Percentiles rank a stretch among this genome's conserved stretches.
Conservation (phyloP, 2,888 invertebrate species). For the Hydrotaea diabolus region DNA sequence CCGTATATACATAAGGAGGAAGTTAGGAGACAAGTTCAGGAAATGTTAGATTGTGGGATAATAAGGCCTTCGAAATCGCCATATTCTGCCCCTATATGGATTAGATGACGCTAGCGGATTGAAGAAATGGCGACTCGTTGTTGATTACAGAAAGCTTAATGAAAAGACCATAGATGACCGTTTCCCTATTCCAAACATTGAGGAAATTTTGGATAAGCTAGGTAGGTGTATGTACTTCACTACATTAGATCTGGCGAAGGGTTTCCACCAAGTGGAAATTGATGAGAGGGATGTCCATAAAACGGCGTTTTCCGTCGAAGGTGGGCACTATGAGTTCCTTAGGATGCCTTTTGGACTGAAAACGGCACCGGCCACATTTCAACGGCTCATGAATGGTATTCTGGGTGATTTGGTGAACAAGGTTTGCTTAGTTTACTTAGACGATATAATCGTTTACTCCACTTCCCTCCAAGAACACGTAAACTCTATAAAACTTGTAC, state of each 20-base stretch:
- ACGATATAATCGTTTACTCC: conserved; percentile 34
- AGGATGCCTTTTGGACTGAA: conserved; percentile 40
- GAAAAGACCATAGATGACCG: conserved; percentile 30
- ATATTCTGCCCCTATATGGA: too few species aligned
- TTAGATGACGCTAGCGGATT: conserved; percentile 25
- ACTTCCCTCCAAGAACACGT: conserved; percentile 35
- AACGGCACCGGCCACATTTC: conserved; percentile 35
- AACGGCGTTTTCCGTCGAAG: conserved; percentile 9
- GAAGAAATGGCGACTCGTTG: conserved; percentile 39
- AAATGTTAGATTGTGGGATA: conserved; percentile 26
- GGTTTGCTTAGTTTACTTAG: conserved; percentile 36
- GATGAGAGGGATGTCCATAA: neutral
- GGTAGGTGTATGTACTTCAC: conserved; percentile 28
- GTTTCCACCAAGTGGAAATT: neutral
- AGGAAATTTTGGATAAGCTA: conserved; percentile 43
- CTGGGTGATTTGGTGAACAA: conserved; percentile 23
- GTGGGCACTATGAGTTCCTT: conserved; percentile 31
- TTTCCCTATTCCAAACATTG: conserved; percentile 8
- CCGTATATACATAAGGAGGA: conserved; percentile 52
- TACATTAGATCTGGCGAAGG: conserved; percentile 45
- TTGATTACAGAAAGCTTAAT: conserved; percentile 34
- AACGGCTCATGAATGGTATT: conserved; percentile 30
- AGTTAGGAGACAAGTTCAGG: conserved; percentile 30
- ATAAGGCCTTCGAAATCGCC: neutral
- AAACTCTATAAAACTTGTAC: conserved; percentile 29